These are phyloP conservation scores for Anadara kagoshimensis DNA, from an alignment of 1,140 invertebrate genomes.

Conservation along the genomic window DNA sequence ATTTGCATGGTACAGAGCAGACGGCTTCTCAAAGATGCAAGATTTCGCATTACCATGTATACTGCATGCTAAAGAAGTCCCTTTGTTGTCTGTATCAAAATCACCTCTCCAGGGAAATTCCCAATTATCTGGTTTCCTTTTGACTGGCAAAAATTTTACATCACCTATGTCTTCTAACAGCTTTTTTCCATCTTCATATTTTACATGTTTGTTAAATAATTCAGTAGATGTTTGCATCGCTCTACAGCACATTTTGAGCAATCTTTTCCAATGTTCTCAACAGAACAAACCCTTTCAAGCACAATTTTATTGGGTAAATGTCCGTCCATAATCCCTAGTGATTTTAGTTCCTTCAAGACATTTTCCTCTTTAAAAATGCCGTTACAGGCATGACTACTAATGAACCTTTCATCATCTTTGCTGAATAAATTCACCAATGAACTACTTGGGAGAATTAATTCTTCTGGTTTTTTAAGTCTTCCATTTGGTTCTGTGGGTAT, in stretches of 20 bases:
- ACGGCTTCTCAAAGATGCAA: not conserved
- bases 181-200: not conserved
- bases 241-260: not conserved
- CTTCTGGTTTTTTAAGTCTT: conserved; percentile 22
- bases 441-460: conserved; percentile 29
- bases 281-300: conserved; percentile 10
- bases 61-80: not conserved
- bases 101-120: conserved; percentile 6
- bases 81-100: not conserved
- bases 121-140: conserved; percentile 6
- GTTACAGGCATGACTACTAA: not conserved
- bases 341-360: not conserved
- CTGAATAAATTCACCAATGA: conserved; percentile 21
- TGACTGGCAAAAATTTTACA: conserved; percentile 8
- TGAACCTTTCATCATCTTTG: not conserved
- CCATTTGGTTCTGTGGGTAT: conserved; percentile 38
- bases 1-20: not conserved
- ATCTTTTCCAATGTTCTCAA: not conserved
- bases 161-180: not conserved
- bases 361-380: not conserved
- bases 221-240: not conserved
- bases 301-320: not conserved
- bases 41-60: not conserved
- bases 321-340: conserved; percentile 3
- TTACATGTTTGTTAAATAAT: not conserved